Base-by-base conservation (phyloP, 2,113 vertebrate species). In the Cyprinodon tularosa region DNA sequence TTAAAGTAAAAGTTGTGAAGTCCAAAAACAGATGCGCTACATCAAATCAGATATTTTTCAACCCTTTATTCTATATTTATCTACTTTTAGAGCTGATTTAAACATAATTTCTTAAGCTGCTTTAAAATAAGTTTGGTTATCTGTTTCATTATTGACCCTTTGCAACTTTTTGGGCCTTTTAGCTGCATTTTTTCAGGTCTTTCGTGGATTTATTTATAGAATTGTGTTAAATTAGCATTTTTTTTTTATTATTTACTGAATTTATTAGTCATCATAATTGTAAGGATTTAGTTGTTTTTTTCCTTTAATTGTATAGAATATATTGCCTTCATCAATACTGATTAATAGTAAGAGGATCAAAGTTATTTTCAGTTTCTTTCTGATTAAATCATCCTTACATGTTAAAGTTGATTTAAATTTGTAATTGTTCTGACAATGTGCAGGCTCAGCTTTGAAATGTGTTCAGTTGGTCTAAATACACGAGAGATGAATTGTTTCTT, bases 401-500 rank as follows among this genome's bases (percentile, higher is more conserved):
- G 2, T 65, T 36, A 50, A 63, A n/a, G 61, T 68, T 2, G 45
- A 68, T 6, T 29, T 73, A 44, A 59, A 12, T 64, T 47, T 71
- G 4, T 62, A 75, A 68, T 69, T n/a, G 36, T 3, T 60, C 4
- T 64, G 72, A 37, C n/a, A 66, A 38, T 8, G 17, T 81, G 75
- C 84, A 85, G 29, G 70, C 72, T 87, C 61, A 74, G 53, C 71
- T 79, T 85, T 45, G 40, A 57, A 57, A 29, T 82, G 17, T 82
- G 74, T 84, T 81, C 82, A 82, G 85, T 83, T 81, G 68, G 48
- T 76, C 70, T 71, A 12, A 74, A 70, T 72, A 37, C 70, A 66
- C 37, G 8, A 66, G 65, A 78, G 59, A 57, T 68, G 53, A 76
- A 84, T 85, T 88, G 77, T 83, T 73, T 88, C 73, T 88, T 84